Evolutionary conservation across 2,888 invertebrate genomes (phyloP).

Genomic region (Callinectes sapidus): DNA sequence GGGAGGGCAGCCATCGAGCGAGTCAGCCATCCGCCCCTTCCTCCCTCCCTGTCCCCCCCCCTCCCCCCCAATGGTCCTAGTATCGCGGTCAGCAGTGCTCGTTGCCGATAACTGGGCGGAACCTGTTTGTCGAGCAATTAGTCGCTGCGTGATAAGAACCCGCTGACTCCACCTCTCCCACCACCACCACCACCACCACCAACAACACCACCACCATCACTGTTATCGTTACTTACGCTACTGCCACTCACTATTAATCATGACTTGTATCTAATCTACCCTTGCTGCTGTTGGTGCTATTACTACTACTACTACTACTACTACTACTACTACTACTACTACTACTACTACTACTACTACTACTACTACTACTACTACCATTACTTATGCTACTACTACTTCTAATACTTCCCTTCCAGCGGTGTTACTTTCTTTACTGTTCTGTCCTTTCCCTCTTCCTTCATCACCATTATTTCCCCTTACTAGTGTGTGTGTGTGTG

Average conservation of each 20-base stretch:
- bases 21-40: neutral
- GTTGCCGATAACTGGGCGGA: neutral
- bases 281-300: too few relatives aligned
- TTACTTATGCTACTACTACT: neutral
- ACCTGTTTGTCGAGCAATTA: slow-evolving; percentile 35
- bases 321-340: neutral
- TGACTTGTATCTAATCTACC: too few relatives aligned
- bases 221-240: neutral
- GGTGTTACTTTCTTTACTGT: neutral
- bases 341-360: too few relatives aligned
- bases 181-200: slow-evolving; percentile 2
- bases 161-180: slow-evolving; percentile 14
- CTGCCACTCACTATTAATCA: neutral
- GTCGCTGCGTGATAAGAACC: slow-evolving; percentile 12
- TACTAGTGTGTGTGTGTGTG: too few relatives aligned
- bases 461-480: neutral
- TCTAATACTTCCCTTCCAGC: too few relatives aligned
- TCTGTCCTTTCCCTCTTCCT: neutral
- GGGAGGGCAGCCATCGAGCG: neutral
- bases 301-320: neutral
- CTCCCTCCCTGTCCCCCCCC: neutral
- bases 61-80: neutral
- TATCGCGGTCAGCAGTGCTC: neutral
- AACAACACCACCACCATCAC: neutral
- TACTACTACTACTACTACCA: too few relatives aligned